Base-by-base conservation (phyloP, 2,797 vertebrate species). In the Pangasius djambal region DNA sequence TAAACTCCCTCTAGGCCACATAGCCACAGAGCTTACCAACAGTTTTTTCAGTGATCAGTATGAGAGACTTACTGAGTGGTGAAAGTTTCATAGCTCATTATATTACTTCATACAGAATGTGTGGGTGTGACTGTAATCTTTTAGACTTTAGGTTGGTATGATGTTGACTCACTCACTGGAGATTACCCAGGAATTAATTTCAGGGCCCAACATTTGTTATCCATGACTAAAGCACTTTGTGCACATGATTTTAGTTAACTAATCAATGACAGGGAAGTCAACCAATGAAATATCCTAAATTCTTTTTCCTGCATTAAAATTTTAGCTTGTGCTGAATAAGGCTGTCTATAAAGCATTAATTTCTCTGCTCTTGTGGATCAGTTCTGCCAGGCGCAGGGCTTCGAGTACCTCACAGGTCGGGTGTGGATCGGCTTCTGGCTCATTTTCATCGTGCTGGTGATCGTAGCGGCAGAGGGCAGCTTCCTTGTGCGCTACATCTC, bases 381-480 rank as follows among this genome's bases (percentile, higher is more conserved):
- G 99, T 99, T 99, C 95, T 99, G 98, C 94, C 96, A 97, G 92
- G 95, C 96, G 85, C 97, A 99, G 92, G 94, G 96, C 87, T 97
- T 97, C 50, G 98, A 99, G 92, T 99, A 99, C 94, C 96, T 99
- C 89, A 98, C 98, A 0, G 98, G 97, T 84, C 97, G 98, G 4
- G 98, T 99, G 89, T 99, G 98, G 98, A 99, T 99, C 20, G 98
- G 98, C 28, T 97, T 98, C 89, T 99, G 98, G 98, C 97, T 99
- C 91, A 95, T 98, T 91, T 94, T 98, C 94, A 99, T 99, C 8
- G 98, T 99, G 74, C 93, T 99, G 91, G 96, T 98, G 91, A 97
- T 98, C 0, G 98, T 99, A 94, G 98, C 98, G 3, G 97, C 97
- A 0, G 98, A 99, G 89, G 98, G 98, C 83, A 99, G 98, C 94